phyloP scores from a whole-genome alignment of 2,113 vertebrate species.

The Syngnathoides biaculeatus region DNA sequence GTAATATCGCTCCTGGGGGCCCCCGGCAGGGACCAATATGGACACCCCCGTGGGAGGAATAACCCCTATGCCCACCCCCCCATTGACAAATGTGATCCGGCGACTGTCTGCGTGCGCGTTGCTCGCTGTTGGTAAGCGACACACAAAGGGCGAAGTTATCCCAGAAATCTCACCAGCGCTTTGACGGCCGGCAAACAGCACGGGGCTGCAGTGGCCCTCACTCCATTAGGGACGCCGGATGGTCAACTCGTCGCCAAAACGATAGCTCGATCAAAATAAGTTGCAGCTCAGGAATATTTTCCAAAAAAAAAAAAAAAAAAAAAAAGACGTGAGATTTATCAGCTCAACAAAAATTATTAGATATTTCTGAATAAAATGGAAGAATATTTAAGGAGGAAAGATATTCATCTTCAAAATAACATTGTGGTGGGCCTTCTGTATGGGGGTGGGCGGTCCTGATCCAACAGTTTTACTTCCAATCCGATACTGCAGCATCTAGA shows the following conservation, averaged over 20 bases:
- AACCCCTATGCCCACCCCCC: not conserved
- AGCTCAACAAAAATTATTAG: not conserved
- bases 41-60: not conserved
- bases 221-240: not conserved
- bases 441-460: too few relatives aligned
- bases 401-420: too few relatives aligned
- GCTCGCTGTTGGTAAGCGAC: slow-evolving; percentile 8
- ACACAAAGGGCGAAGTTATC: slow-evolving; percentile 25
- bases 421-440: too few relatives aligned
- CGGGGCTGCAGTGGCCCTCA: not conserved
- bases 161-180: slow-evolving; percentile 16
- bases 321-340: not conserved
- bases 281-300: too few relatives aligned
- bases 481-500: too few relatives aligned
- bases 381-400: too few relatives aligned
- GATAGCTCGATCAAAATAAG: not conserved
- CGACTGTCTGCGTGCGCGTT: not conserved
- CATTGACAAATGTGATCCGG: not conserved
- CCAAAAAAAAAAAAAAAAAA: not conserved
- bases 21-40: not conserved
- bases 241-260: not conserved
- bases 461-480: too few relatives aligned
- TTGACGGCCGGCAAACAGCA: slow-evolving; percentile 33
- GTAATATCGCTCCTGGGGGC: not conserved
- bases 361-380: too few relatives aligned